Evolutionary conservation across 2,113 vertebrate species (phyloP), one percentile per base, ranked within the genome.

Genomic region (Patagioenas fasciata): DNA sequence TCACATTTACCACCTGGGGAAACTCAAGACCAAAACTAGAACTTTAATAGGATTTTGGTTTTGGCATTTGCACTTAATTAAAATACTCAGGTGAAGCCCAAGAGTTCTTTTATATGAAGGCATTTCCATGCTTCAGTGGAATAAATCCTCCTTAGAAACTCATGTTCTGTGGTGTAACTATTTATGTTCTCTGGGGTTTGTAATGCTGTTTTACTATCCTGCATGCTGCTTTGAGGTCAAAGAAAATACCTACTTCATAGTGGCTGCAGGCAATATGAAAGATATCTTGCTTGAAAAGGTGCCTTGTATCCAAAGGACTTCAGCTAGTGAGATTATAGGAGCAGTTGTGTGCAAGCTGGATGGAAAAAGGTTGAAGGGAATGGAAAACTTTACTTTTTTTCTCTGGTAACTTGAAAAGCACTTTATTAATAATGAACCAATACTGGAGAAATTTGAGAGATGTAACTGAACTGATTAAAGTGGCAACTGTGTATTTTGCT

Each of bases 1-100:
- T 36, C 48, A 32, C 42, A 26, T 86, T 81, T 89, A 34, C 29
- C 42, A 60, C 61, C 42, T 51, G 51, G 61, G 80, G 65, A 87
- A 94, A 78, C 69, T 91, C 29, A 86, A 84, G 57, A 89, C 42
- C 80, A 81, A 78, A 86, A 23, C 38, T 47, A 32, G n/a, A 80
- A 56, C 26, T 86, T 72, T 53, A 92, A 83, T n/a, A 54, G 26
- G 72, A 54, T 50, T 92, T 77, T 66, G 23, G 8, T 64, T 93
- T 91, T 71, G 61, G 38, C 32, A 21, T 75, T 80, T 86, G 5
- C 26, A 32, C 12, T 91, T 74, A 84, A 89, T 88, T 91, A 81
- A 91, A 95, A 87, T 40, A 38, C 18, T 85, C 29, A n/a, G 32
- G 78, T 29, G 48, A 89, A 91, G 32, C 56, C 84, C 36, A 38